phyloP scores from a whole-genome alignment of 2,797 vertebrate species.

The Mormyrops attenuatus region DNA sequence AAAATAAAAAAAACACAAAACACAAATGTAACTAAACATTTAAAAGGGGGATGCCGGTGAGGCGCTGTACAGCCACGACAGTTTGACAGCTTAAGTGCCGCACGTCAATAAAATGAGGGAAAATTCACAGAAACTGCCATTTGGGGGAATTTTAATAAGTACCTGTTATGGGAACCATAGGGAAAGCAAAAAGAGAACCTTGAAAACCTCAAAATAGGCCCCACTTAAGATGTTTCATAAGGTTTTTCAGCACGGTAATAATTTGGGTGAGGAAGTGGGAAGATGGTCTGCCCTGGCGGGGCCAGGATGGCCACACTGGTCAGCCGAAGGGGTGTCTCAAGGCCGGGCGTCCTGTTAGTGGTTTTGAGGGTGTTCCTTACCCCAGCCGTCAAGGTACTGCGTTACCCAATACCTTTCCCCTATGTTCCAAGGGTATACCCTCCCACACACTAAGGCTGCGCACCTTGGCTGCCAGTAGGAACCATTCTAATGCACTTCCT shows the following conservation, averaged over 20 bases:
- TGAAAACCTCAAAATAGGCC: constrained; percentile 48
- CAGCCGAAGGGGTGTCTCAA: constrained; percentile 27
- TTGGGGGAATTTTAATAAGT: neutral
- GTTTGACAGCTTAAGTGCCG: neutral
- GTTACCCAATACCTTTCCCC: constrained; percentile 32
- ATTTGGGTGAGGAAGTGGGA: constrained; percentile 55
- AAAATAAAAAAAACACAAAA: neutral
- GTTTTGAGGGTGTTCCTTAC: constrained; percentile 30
- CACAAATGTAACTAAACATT: neutral
- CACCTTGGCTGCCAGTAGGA: neutral
- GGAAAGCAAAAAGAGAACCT: neutral
- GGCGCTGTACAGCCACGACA: neutral
- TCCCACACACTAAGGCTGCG: neutral
- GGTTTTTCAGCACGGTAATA: constrained; percentile 53
- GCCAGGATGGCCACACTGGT: constrained; percentile 34
- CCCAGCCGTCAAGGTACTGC: constrained; percentile 28
- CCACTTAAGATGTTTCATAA: constrained; percentile 62
- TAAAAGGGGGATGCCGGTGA: neutral
- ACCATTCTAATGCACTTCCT: neutral
- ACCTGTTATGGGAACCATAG: neutral
- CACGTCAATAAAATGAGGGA: neutral
- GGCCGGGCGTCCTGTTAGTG: constrained; percentile 31
- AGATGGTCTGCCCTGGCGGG: constrained; percentile 53
- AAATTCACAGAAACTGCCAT: neutral
- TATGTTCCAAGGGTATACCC: neutral